Evolutionary conservation across 2,888 invertebrate species (phyloP).

Genomic region (Pammene fasciana): DNA sequence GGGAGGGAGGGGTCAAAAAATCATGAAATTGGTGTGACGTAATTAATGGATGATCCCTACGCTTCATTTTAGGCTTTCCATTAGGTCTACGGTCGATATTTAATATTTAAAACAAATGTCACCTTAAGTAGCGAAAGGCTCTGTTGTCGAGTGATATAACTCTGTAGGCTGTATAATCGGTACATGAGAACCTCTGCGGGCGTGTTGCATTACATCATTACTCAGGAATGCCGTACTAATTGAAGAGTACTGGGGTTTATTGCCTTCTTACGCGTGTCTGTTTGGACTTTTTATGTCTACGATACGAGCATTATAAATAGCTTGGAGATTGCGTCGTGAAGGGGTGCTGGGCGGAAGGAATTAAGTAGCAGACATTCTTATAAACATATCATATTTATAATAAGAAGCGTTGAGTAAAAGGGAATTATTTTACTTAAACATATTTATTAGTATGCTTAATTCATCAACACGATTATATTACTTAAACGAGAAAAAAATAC

Average conservation of each 20-base stretch:
- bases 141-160: neutral
- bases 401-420: neutral
- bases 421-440: no score
- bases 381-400: neutral
- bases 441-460: no score
- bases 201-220: slow-evolving; percentile 62
- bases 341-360: slow-evolving; percentile 7
- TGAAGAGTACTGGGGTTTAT: slow-evolving; percentile 54
- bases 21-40: no score
- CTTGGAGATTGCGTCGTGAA: slow-evolving; percentile 7
- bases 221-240: slow-evolving; percentile 66
- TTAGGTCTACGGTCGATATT: no score
- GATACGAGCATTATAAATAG: slow-evolving; percentile 29
- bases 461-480: no score
- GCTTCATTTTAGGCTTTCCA: no score
- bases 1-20: no score
- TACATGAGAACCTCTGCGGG: slow-evolving; percentile 51
- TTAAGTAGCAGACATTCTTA: neutral
- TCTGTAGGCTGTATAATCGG: slow-evolving; percentile 41
- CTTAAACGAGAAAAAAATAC: no score
- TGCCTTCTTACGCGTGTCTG: slow-evolving; percentile 45
- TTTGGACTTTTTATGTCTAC: slow-evolving; percentile 31
- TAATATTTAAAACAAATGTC: no score
- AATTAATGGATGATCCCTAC: no score
- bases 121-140: neutral